Evolutionary conservation across 2,797 vertebrate genomes (phyloP).

Genomic region (Tadarida brasiliensis): DNA sequence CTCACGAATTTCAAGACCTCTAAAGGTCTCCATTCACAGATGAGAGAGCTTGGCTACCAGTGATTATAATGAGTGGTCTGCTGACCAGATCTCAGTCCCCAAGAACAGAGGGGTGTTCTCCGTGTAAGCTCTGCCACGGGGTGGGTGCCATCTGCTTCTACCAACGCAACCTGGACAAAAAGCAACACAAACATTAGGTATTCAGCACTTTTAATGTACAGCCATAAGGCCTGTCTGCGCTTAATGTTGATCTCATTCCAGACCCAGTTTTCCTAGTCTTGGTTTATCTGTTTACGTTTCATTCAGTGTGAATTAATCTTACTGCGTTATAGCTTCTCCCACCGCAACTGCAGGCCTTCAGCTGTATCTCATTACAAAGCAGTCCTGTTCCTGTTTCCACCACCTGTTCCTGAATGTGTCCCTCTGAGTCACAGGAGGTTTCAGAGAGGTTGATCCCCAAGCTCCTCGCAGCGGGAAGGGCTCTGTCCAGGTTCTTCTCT

Average conservation of each 20-base stretch:
- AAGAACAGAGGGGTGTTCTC: background rate
- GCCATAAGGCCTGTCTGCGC: background rate
- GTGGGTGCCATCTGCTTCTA: background rate
- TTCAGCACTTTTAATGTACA: background rate
- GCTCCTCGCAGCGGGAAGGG: background rate
- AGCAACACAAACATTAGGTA: background rate
- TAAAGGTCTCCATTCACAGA: background rate
- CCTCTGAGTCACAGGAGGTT: constrained; percentile 58
- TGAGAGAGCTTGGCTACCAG: background rate
- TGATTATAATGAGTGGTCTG: background rate
- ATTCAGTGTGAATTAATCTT: background rate
- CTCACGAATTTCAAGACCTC: background rate
- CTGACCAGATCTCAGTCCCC: background rate
- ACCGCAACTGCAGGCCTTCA: background rate
- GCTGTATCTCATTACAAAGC: constrained; percentile 55
- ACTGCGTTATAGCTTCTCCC: background rate
- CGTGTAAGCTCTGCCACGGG: background rate
- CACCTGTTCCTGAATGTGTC: constrained; percentile 58
- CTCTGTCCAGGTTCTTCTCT: constrained; percentile 38
- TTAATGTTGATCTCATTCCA: background rate
- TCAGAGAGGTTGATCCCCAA: background rate
- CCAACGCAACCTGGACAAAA: background rate
- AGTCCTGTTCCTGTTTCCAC: constrained; percentile 64
- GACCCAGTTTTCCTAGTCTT: background rate
- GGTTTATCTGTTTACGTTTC: background rate